phyloP scores from a whole-genome alignment of 2,888 invertebrate genomes.

The Drosophila putrida region DNA sequence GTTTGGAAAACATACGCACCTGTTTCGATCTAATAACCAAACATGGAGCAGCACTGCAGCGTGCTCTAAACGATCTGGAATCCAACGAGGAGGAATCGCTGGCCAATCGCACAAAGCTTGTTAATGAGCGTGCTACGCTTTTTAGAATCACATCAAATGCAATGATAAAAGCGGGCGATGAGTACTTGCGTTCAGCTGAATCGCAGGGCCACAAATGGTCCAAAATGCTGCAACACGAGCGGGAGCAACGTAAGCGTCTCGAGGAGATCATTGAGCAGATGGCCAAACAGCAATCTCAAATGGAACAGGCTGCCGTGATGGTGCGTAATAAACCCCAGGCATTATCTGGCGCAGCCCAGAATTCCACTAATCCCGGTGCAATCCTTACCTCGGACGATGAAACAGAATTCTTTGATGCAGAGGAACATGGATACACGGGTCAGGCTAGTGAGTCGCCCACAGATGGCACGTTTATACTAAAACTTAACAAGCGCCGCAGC shows the following conservation, averaged over 20 bases:
- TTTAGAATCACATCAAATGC: constrained; percentile 98
- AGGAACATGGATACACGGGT: constrained; percentile 85
- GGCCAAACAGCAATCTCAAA: constrained; percentile 97
- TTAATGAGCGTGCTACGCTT: constrained; percentile 96
- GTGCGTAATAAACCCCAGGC: constrained; percentile 71
- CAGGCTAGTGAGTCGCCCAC: constrained; percentile 58
- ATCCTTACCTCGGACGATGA: constrained; percentile 88
- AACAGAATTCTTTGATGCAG: constrained; percentile 91
- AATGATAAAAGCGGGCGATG: constrained; percentile 98
- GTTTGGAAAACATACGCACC: constrained; percentile 95
- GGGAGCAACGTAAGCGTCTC: constrained; percentile 95
- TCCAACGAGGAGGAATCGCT: constrained; percentile 89
- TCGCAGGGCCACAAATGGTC: constrained; percentile 97
- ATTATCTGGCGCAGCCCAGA: constrained; percentile 25
- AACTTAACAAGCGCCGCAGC: constrained; percentile 86
- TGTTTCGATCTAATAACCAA: constrained; percentile 96
- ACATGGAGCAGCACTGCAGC: constrained; percentile 93
- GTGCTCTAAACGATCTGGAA: constrained; percentile 92
- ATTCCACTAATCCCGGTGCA: constrained; percentile 56
- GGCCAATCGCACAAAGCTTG: constrained; percentile 93
- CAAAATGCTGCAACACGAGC: constrained; percentile 96
- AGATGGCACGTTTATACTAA: constrained; percentile 87
- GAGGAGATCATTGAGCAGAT: constrained; percentile 99
- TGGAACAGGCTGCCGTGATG: constrained; percentile 94
- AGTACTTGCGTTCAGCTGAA: constrained; percentile 95